Base-by-base conservation (phyloP, 1,140 invertebrate species). In the Acromyrmex heyeri region DNA sequence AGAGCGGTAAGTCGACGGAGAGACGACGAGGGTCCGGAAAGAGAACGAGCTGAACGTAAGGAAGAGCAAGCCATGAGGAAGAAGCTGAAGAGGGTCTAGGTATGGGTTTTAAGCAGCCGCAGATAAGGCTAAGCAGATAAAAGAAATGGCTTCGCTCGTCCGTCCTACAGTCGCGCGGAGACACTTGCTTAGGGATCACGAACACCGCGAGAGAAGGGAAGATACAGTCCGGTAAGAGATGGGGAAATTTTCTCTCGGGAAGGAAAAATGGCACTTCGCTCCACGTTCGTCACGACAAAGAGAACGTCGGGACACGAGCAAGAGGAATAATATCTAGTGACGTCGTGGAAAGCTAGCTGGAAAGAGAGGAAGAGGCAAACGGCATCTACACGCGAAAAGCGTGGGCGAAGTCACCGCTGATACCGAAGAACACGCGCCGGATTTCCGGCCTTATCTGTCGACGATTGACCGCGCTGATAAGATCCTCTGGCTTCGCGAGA, bases 101-200 rank as follows among this genome's bases (percentile, higher is more conserved):
- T 76, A 69, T 62, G 79, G 77, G 64, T 88, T 86, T 90, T 90
- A 88, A 91, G 82, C 82, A 86, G 70, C 38, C 81, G 76, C 78
- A 86, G 89, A 90, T 90, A 87, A 90, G 70, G 81, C 86, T 90
- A 90, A 90, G 89, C 89, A 88, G 88, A 88, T 88, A 75, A 91
- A 86, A 91, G 86, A 85, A 87, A 87, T 87, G 62, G 72, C 44
- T 87, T 85, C 34, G 59, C 61, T 76, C 86, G 61, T 87, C 50
- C 61, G 67, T 38, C 44, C 62, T 76, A 48, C 59, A 62, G 48
- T 44, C 30, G 44, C 12, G 44, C 67, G 44, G 61, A 78, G 67
- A 67, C 73, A 57, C 83, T 64, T 76, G 55, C 61, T 34, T 50
- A 48, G 50, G 48, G 14, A 78, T 86, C 61, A 79, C 55, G 82